Evolutionary conservation across 2,797 vertebrate species (phyloP).

Genomic region (Tapera naevia): DNA sequence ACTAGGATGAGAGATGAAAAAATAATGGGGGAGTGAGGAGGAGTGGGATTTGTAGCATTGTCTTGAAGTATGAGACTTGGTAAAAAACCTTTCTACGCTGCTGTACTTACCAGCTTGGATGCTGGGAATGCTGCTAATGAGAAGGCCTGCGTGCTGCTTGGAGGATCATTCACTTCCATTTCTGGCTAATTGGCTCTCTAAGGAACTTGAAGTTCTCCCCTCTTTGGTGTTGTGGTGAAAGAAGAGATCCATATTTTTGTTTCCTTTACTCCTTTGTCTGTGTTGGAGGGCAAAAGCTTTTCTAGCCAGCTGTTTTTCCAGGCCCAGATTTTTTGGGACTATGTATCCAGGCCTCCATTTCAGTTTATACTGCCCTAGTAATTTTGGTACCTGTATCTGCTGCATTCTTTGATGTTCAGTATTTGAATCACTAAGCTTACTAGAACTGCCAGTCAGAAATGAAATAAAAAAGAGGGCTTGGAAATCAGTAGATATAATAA

Average conservation of each 20-base stretch:
- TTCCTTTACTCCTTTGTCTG: background rate
- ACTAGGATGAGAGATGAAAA: background rate
- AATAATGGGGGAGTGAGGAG: background rate
- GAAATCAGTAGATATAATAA: background rate
- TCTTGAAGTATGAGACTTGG: background rate
- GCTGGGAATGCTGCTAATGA: background rate
- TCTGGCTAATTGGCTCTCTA: background rate
- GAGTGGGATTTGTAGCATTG: background rate
- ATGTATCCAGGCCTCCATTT: background rate
- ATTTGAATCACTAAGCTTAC: background rate
- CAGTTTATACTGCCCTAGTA: background rate
- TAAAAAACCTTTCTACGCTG: background rate
- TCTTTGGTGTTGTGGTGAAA: background rate
- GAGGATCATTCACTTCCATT: background rate
- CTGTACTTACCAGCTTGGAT: background rate
- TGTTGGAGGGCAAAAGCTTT: background rate
- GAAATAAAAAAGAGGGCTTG: background rate
- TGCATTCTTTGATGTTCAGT: background rate
- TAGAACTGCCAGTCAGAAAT: background rate
- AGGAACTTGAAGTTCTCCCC: background rate
- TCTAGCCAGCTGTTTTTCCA: background rate
- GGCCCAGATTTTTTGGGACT: background rate
- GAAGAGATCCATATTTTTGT: background rate
- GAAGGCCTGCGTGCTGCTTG: background rate
- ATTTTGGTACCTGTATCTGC: background rate